Conservation (phyloP, 2,113 vertebrate genomes). For the Hassar affinis region DNA sequence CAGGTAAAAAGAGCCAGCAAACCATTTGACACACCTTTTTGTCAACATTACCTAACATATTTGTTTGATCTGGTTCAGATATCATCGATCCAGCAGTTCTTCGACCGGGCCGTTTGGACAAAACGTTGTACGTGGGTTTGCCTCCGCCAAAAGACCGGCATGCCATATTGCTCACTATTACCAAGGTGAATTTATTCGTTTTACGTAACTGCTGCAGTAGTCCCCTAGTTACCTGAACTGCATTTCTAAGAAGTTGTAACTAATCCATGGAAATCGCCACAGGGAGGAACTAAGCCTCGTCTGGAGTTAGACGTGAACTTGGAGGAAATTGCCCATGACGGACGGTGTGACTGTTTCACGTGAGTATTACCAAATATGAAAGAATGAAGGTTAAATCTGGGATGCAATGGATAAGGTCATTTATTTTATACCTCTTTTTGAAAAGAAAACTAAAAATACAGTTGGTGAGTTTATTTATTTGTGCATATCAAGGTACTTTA, state of each 20-base stretch:
- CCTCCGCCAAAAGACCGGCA: constrained; percentile 84
- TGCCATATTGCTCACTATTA: constrained; percentile 89
- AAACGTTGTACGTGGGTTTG: constrained; percentile 91
- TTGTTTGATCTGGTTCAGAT: constrained; percentile 67
- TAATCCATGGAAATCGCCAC: background rate
- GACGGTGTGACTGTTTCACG: constrained; percentile 84
- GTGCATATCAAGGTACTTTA: background rate
- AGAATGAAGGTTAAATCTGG: background rate
- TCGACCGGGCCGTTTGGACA: constrained; percentile 91
- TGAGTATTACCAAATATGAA: constrained; percentile 67
- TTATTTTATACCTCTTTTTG: background rate
- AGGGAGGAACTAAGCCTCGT: constrained; percentile 83
- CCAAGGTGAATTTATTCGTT: constrained; percentile 75
- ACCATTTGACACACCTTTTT: background rate
- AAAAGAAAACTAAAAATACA: too few species aligned
- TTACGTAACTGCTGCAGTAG: background rate
- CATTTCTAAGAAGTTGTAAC: background rate
- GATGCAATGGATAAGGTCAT: background rate
- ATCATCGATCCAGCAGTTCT: constrained; percentile 93
- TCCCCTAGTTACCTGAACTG: background rate
- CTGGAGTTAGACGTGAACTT: constrained; percentile 81
- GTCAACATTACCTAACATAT: background rate
- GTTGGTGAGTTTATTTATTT: background rate
- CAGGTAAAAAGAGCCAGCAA: constrained; percentile 74
- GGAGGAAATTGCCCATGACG: constrained; percentile 78